Base-by-base conservation (phyloP, 2,888 invertebrate genomes). In the Drosophila kokeensis region DNA sequence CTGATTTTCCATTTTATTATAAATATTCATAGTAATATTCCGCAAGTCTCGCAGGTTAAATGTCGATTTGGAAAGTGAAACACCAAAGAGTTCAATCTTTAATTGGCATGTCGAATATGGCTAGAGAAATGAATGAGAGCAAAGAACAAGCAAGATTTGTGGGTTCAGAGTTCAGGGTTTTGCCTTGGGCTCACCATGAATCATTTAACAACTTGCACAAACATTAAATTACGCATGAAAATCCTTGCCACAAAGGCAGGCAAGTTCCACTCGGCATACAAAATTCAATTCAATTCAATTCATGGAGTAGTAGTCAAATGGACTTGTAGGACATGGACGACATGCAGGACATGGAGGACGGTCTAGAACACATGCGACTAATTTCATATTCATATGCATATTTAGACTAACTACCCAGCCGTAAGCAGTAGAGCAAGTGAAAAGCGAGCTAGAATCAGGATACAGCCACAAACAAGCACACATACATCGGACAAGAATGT, bases 351-450 rank as follows among this genome's bases (percentile, higher is more conserved):
- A 59, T 48, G 54, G 55, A 63, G 27, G 15, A 27, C n/a, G 21
- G 62, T 55, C 75, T 62, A 63, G 74, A 84, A 78, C 86, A 82
- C 86, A 83, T 86, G 86, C 86, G 83, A 88, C 83, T 83, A 83
- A 83, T 83, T 83, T 83, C 86, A 83, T 83, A 83, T 83, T 83
- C 88, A 83, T 83, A 83, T 83, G 83, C 86, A 83, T 83, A 83
- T 88, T 83, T 85, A 83, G 86, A 83, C 86, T 78, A 86, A 83
- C 83, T 87, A 82, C 77, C 83, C 52, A 66, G 74, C 64, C 75
- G 38, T 62, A 59, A 69, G 63, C 78, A 77, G 69, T 58, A 54
- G 66, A 50, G 40, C 66, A 66, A 27, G 29, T 52, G 60, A 34
- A 60, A 50, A 50, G 59, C 32, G 29, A 42, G 15, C 29, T 5